These are phyloP conservation scores for Pluvialis apricaria DNA, from an alignment of 2,113 vertebrate genomes.

Conservation along the genomic window DNA sequence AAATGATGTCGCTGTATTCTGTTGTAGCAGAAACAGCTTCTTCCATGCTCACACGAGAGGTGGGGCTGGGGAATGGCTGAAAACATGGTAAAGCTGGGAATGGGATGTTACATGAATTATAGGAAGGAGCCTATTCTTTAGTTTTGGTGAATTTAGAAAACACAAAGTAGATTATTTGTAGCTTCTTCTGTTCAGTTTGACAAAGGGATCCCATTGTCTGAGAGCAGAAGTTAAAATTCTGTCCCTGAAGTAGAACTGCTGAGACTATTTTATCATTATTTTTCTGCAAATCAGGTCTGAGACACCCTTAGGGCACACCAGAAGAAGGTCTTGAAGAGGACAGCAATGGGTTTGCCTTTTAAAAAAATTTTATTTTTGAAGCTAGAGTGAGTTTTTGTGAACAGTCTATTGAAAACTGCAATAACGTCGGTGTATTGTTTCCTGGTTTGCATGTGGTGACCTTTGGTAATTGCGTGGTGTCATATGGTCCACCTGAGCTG, in stretches of 20 bases:
- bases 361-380: not conserved
- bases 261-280: not conserved
- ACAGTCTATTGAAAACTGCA: not conserved
- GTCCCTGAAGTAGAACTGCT: not conserved
- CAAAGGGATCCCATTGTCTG: not conserved
- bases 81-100: not conserved
- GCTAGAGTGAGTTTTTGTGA: not conserved
- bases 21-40: not conserved
- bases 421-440: accelerated
- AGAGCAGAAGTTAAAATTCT: not conserved
- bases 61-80: not conserved
- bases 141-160: not conserved
- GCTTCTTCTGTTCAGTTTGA: not conserved
- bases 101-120: not conserved
- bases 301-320: not conserved
- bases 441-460: not conserved
- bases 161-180: not conserved
- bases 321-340: not conserved
- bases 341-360: not conserved
- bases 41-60: not conserved
- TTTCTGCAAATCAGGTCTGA: not conserved
- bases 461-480: not conserved
- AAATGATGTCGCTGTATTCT: not conserved
- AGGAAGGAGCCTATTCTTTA: not conserved
- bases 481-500: not conserved